Conservation (phyloP, 2,113 vertebrate genomes). For the Catagonus wagneri region DNA sequence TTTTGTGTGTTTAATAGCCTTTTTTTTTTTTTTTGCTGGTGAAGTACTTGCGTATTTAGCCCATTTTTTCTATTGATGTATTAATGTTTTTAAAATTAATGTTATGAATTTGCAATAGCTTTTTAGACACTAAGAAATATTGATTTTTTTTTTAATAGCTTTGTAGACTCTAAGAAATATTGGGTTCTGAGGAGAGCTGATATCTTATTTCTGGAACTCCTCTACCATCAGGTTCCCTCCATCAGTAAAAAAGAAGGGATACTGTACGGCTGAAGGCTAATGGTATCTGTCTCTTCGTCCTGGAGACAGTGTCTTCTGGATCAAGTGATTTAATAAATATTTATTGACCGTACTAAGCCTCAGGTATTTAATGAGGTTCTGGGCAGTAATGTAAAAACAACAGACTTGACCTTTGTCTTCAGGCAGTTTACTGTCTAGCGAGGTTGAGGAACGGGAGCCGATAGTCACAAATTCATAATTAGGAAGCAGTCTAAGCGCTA, state of each 20-base stretch:
- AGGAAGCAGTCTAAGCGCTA: not conserved
- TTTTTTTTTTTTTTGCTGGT: not conserved
- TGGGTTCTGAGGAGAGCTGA: not conserved
- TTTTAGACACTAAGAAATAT: constrained; percentile 1
- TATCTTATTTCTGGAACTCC: not conserved
- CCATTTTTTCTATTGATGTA: not conserved
- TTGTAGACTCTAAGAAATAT: not conserved
- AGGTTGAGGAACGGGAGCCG: not conserved
- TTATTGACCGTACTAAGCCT: not conserved
- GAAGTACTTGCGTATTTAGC: not conserved
- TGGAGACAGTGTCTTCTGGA: not conserved
- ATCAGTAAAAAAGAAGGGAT: not conserved
- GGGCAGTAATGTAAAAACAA: not conserved
- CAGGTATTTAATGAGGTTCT: not conserved
- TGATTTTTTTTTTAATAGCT: not conserved
- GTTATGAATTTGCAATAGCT: not conserved
- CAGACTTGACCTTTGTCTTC: not conserved
- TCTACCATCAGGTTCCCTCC: not conserved
- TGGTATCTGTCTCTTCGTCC: not conserved
- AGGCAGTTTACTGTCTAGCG: not conserved
- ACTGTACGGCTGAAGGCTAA: not conserved
- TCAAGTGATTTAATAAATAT: not conserved
- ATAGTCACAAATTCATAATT: not conserved
- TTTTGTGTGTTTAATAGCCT: not conserved
- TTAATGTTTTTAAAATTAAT: not conserved